Conservation (phyloP, 2,113 vertebrate species). For the Ascaphus truei region DNA sequence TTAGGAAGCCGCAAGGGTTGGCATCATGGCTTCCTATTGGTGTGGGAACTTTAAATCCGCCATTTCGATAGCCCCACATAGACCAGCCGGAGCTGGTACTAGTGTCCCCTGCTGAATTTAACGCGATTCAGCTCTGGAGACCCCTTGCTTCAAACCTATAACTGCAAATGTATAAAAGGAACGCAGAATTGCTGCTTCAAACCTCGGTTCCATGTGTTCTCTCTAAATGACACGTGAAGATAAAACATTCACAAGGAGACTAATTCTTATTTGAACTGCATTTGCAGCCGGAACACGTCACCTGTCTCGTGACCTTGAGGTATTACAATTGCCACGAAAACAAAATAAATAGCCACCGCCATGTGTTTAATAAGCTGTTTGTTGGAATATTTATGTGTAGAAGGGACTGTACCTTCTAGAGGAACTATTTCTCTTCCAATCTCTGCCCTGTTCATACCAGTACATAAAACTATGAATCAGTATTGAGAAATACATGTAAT, state of each 20-base stretch:
- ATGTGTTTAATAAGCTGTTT: too few relatives aligned
- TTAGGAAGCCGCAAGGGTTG: too few relatives aligned
- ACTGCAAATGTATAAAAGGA: too few relatives aligned
- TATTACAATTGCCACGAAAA: not conserved
- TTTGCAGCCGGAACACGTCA: not conserved
- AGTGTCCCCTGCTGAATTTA: too few relatives aligned
- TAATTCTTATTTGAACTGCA: not conserved
- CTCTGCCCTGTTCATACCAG: not conserved
- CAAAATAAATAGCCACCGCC: not conserved
- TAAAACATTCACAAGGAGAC: not conserved
- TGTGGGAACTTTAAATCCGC: too few relatives aligned
- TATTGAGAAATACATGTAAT: slow-evolving; percentile 20
- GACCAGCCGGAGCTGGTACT: too few relatives aligned
- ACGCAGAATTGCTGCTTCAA: too few relatives aligned
- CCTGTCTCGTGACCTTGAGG: not conserved
- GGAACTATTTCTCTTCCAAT: not conserved
- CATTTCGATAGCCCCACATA: too few relatives aligned
- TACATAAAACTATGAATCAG: not conserved
- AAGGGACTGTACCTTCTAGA: slow-evolving; percentile 1
- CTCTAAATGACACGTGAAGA: not conserved
- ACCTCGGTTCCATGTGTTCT: not conserved
- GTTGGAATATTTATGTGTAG: not conserved
- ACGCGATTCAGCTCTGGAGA: too few relatives aligned
- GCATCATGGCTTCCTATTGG: too few relatives aligned
- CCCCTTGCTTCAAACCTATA: too few relatives aligned